Percentiles rank a stretch among this genome's conserved stretches.
Conservation (phyloP, 2,113 vertebrate genomes). For the Phasianus colchicus region DNA sequence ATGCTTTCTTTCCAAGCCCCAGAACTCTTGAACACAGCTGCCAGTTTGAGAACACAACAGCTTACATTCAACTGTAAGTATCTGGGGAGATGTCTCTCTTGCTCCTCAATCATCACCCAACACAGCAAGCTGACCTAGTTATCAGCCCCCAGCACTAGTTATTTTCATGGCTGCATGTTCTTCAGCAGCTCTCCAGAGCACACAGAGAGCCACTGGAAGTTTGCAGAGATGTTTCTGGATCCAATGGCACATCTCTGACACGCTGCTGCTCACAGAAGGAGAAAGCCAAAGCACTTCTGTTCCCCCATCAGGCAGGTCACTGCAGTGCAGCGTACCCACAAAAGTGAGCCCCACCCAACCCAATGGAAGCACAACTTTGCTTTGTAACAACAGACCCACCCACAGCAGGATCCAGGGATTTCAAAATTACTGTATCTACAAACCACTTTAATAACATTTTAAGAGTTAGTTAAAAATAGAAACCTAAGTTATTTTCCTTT, state of each 20-base stretch:
- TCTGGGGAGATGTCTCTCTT: background rate
- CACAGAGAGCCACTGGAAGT: rapidly evolving
- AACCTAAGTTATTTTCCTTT: background rate
- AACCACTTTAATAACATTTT: background rate
- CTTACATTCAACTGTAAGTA: rapidly evolving
- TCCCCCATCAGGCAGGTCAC: background rate
- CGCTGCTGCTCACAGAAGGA: rapidly evolving
- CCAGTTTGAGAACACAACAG: background rate
- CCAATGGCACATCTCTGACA: background rate
- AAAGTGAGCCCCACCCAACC: too few relatives aligned
- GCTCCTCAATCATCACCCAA: too few relatives aligned
- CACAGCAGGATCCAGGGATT: background rate
- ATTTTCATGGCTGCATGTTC: background rate
- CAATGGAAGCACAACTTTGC: background rate
- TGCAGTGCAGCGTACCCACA: rapidly evolving
- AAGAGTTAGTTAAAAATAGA: background rate
- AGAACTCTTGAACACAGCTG: background rate
- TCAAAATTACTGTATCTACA: background rate
- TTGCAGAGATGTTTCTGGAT: background rate
- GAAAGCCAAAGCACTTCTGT: background rate
- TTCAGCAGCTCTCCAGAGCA: background rate
- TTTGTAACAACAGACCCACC: background rate
- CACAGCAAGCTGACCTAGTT: background rate
- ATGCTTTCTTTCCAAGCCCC: background rate
- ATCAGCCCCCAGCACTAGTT: background rate